Evolutionary conservation across 2,888 invertebrate species (phyloP).

Genomic region (Scrobipalpa atriplicella): DNA sequence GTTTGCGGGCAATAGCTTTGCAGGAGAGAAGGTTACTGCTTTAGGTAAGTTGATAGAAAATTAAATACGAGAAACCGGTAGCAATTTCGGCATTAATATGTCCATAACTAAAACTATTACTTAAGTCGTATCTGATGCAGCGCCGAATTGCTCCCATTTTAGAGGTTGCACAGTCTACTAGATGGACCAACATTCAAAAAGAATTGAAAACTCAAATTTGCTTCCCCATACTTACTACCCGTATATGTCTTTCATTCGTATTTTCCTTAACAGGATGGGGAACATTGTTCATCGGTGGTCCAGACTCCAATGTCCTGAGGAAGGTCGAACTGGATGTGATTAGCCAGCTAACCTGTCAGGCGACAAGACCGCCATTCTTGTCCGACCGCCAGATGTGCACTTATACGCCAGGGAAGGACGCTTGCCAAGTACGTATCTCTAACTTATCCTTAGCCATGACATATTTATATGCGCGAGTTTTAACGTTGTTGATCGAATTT

Average conservation of each 20-base stretch:
- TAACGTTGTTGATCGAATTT: too few relatives aligned
- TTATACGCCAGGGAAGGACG: conserved; percentile 72
- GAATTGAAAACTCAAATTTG: too few relatives aligned
- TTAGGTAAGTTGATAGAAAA: conserved; percentile 60
- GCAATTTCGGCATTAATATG: too few relatives aligned
- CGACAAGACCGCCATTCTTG: conserved; percentile 39
- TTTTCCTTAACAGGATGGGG: not conserved
- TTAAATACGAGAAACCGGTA: too few relatives aligned
- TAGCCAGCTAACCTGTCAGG: conserved; percentile 64
- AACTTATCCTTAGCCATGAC: too few relatives aligned
- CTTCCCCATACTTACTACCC: too few relatives aligned
- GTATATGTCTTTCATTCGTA: not conserved
- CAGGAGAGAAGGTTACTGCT: conserved; percentile 62
- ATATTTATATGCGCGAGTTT: too few relatives aligned
- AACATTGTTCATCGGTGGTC: conserved; percentile 62
- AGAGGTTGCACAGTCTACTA: too few relatives aligned
- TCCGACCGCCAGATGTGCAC: conserved; percentile 76
- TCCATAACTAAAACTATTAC: too few relatives aligned
- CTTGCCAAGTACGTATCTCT: conserved; percentile 79
- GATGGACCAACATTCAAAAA: too few relatives aligned
- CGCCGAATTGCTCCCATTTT: too few relatives aligned
- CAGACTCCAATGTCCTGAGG: conserved; percentile 72
- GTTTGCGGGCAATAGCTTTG: conserved; percentile 51
- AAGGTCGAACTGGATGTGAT: conserved; percentile 81
- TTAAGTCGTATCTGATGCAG: too few relatives aligned